These are phyloP conservation scores for Dermochelys coriacea DNA, from an alignment of 2,797 vertebrate species.

Conservation along the genomic window DNA sequence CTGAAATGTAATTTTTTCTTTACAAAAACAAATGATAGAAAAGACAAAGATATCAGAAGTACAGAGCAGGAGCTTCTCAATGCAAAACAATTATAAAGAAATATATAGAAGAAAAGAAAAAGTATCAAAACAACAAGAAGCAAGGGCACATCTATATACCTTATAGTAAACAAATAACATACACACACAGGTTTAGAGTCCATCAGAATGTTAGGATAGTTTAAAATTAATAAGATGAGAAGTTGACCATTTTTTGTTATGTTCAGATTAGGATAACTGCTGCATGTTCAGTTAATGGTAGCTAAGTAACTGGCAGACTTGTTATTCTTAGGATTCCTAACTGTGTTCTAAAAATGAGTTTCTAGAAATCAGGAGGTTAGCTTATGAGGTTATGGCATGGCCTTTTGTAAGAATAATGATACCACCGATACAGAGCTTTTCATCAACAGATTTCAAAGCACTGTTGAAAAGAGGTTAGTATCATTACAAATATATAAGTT, in stretches of 20 bases:
- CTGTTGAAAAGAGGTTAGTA: too few relatives aligned
- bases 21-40: neutral
- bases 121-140: too few relatives aligned
- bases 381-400: neutral
- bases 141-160: too few relatives aligned
- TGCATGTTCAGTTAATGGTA: neutral
- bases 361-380: neutral
- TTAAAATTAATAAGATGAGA: neutral
- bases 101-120: too few relatives aligned
- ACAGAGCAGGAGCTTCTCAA: too few relatives aligned
- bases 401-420: neutral
- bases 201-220: neutral
- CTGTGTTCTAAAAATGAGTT: neutral
- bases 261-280: neutral
- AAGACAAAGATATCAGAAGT: neutral
- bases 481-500: too few relatives aligned
- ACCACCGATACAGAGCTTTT: too few relatives aligned
- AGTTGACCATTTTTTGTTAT: neutral
- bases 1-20: neutral
- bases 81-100: too few relatives aligned
- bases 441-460: too few relatives aligned
- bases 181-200: neutral
- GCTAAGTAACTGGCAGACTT: neutral
- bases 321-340: neutral
- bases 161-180: too few relatives aligned